These are phyloP conservation scores for Forbesichthys agassizii DNA, from an alignment of 2,113 vertebrate species.

Conservation along the genomic window DNA sequence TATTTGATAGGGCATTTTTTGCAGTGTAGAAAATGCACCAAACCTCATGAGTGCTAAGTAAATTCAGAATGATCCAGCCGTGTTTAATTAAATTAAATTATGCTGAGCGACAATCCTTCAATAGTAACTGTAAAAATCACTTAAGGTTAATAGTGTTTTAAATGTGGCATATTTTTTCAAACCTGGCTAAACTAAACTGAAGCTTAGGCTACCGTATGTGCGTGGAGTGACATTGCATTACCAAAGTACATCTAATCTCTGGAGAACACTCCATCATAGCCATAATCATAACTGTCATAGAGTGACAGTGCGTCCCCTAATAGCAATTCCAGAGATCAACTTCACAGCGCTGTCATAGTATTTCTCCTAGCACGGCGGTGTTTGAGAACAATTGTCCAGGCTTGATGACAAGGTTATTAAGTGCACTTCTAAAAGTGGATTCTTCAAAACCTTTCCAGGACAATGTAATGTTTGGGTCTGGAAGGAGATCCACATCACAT, in stretches of 20 bases:
- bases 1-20: too few relatives aligned
- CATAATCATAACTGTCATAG: constrained; percentile 13
- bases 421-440: not conserved
- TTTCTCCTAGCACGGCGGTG: not conserved
- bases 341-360: not conserved
- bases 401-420: not conserved
- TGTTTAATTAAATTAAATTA: constrained; percentile 23
- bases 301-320: constrained; percentile 8
- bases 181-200: not conserved
- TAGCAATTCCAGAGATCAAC: constrained; percentile 3
- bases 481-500: too few relatives aligned
- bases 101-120: constrained; percentile 7
- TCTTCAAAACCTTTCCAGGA: too few relatives aligned
- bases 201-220: not conserved
- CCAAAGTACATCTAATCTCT: constrained; percentile 13
- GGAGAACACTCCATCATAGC: constrained; percentile 6
- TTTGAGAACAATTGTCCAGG: constrained; percentile 4
- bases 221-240: constrained; percentile 4
- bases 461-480: too few relatives aligned
- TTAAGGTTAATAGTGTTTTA: constrained; percentile 17
- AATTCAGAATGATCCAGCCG: constrained; percentile 12
- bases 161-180: constrained; percentile 23
- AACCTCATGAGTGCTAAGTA: not conserved
- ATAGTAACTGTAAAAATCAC: constrained; percentile 27
- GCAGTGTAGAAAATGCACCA: not conserved